A percentile compares a stretch with the other conserved stretches of the same genome.
phyloP scores from a whole-genome alignment of 2,888 invertebrate genomes.

The Morinoia aosen region DNA sequence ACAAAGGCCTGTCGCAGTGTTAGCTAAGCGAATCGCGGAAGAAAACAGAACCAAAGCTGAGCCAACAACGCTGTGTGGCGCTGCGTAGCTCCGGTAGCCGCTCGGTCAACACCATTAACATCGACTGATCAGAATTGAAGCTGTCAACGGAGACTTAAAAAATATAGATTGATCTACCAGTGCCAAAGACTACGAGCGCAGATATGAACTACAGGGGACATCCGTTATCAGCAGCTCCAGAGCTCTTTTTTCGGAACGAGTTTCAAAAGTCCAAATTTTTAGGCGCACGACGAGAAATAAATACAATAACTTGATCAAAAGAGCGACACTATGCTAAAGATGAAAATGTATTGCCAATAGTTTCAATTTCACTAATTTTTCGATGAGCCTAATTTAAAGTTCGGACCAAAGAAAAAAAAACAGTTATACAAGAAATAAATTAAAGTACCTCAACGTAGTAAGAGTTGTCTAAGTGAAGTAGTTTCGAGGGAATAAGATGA shows the following conservation, averaged over 20 bases:
- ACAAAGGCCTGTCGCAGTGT: slow-evolving; percentile 2
- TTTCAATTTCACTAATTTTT: neutral
- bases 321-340: neutral
- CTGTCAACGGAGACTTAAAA: slow-evolving; percentile 27
- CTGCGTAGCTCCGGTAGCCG: slow-evolving; percentile 47
- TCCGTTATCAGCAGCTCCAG: neutral
- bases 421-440: neutral
- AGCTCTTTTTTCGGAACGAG: neutral
- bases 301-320: neutral
- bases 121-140: slow-evolving; percentile 35
- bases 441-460: neutral
- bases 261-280: neutral
- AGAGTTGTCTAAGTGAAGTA: neutral
- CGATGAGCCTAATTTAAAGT: neutral
- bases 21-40: slow-evolving; percentile 1
- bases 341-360: neutral
- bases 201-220: neutral
- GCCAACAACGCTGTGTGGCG: slow-evolving; percentile 41
- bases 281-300: neutral
- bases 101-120: slow-evolving; percentile 49
- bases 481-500: neutral
- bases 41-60: slow-evolving; percentile 38
- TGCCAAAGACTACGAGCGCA: neutral
- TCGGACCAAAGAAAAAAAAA: neutral
- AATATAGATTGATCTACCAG: slow-evolving; percentile 34